Conservation (phyloP, 2,797 vertebrate species). For the Pseudochirops corinnae region DNA sequence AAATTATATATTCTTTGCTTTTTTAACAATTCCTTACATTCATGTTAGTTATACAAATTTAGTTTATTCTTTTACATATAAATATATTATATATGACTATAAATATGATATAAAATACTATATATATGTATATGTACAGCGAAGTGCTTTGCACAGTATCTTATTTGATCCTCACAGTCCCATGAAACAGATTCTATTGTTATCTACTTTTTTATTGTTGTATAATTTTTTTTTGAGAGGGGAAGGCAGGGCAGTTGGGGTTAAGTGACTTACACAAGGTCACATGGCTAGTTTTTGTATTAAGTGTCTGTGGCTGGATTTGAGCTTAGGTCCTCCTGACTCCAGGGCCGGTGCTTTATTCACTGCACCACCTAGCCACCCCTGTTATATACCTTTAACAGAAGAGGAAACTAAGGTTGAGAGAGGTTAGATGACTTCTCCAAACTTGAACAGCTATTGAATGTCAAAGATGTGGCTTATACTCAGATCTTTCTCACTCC, state of each 20-base stretch:
- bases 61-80: not conserved
- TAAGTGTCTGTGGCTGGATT: too few relatives aligned
- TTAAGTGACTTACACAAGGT: too few relatives aligned
- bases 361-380: too few relatives aligned
- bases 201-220: too few relatives aligned
- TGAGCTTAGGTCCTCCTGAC: too few relatives aligned
- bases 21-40: not conserved
- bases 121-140: not conserved
- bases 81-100: not conserved
- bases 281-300: too few relatives aligned
- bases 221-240: too few relatives aligned
- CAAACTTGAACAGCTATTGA: not conserved
- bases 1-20: not conserved
- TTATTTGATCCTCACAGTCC: not conserved
- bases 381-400: too few relatives aligned
- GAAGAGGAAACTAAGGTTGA: not conserved
- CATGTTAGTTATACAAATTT: not conserved
- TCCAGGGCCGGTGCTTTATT: too few relatives aligned
- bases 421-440: not conserved
- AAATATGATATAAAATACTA: not conserved
- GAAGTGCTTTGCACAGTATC: not conserved
- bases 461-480: not conserved
- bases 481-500: not conserved
- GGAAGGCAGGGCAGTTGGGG: too few relatives aligned
- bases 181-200: not conserved